These are phyloP conservation scores for Helarctos malayanus DNA, from an alignment of 2,797 vertebrate genomes.

Conservation along the genomic window DNA sequence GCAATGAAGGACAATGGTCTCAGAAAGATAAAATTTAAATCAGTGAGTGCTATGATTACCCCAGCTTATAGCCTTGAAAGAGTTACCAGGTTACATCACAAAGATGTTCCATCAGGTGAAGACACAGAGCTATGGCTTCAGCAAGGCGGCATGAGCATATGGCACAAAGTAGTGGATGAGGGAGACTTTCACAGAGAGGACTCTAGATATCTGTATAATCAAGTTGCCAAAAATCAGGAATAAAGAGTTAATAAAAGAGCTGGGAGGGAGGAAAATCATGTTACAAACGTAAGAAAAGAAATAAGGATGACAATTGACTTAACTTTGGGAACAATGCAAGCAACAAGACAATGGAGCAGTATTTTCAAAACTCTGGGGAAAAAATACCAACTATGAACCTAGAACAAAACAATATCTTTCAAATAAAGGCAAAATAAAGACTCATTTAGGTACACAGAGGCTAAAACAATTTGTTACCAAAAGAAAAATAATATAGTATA, in stretches of 20 bases:
- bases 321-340: not conserved
- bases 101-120: not conserved
- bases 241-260: not conserved
- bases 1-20: not conserved
- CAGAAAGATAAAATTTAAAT: not conserved
- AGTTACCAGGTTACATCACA: not conserved
- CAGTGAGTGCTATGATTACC: not conserved
- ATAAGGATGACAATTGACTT: not conserved
- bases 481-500: not conserved
- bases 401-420: not conserved
- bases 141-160: not conserved
- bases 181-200: not conserved
- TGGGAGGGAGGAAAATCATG: not conserved
- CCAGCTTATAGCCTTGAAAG: not conserved
- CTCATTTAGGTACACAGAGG: not conserved
- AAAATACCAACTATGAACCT: not conserved
- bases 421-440: not conserved
- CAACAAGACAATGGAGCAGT: not conserved
- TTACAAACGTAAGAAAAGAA: not conserved
- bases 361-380: not conserved
- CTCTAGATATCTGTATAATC: not conserved
- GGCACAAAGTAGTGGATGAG: not conserved
- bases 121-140: not conserved
- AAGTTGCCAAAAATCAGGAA: not conserved
- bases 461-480: not conserved